Percentiles rank a stretch among this genome's conserved stretches.
These are phyloP conservation scores for Hexactinellida sp. DNA, from an alignment of 37 sponge, comb jelly and placozoan species.

Conservation along the genomic window DNA sequence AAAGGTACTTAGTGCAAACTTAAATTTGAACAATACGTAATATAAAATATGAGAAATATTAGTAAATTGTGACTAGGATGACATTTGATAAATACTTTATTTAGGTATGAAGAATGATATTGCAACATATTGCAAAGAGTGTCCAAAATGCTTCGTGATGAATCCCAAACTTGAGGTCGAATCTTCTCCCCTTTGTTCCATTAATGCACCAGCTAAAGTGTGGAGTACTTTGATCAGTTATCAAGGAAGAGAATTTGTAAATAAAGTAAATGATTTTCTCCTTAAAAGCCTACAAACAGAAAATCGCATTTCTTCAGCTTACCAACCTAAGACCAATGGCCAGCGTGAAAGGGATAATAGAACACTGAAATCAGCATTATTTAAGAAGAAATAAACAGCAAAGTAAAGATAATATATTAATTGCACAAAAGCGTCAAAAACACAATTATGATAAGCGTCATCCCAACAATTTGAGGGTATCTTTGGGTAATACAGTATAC, in stretches of 20 bases:
- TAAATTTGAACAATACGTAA: background rate
- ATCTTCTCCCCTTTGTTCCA: background rate
- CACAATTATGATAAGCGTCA: background rate
- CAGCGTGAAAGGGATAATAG: too few relatives aligned
- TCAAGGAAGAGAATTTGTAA: slow-evolving; percentile 23
- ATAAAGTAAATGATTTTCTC: background rate
- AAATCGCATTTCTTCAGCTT: slow-evolving; percentile 16
- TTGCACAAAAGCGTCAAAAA: too few relatives aligned
- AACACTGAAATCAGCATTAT: too few relatives aligned
- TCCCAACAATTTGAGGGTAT: too few relatives aligned
- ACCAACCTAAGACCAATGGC: too few relatives aligned
- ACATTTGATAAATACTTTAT: background rate
- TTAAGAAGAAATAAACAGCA: too few relatives aligned
- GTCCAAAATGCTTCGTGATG: too few relatives aligned
- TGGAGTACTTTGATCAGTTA: slow-evolving; percentile 8
- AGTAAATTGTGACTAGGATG: background rate
- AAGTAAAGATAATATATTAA: too few relatives aligned
- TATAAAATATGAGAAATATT: background rate
- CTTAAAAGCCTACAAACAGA: background rate
- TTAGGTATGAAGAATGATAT: too few relatives aligned
- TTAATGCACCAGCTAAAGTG: too few relatives aligned
- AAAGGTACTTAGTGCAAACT: background rate
- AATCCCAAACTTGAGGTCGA: background rate
- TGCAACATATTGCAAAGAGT: too few relatives aligned
- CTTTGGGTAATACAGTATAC: too few relatives aligned